Percentiles rank a stretch among this genome's conserved stretches.
Conservation (phyloP, 2,888 invertebrate species). For the Aporophyla lueneburgensis region DNA sequence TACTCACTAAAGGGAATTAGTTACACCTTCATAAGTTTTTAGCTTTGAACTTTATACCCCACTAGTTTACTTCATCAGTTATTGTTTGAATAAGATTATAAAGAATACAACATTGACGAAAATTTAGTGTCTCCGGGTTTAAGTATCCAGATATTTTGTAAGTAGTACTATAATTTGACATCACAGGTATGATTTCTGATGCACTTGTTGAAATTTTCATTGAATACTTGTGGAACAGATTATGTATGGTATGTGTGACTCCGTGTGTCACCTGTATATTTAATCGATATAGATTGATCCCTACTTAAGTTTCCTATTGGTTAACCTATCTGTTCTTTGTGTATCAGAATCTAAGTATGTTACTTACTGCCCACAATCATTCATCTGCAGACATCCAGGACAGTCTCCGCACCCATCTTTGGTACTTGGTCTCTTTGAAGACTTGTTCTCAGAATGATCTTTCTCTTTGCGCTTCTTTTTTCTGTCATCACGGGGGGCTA, state of each 20-base stretch:
- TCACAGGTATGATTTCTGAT: not conserved
- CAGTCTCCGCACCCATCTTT: conserved; percentile 89
- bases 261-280: not conserved
- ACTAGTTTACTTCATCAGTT: too few species aligned
- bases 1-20: not conserved
- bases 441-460: conserved; percentile 88
- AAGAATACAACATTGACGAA: too few species aligned
- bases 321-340: not conserved
- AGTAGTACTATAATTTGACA: too few species aligned
- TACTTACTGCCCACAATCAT: conserved; percentile 89
- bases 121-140: too few species aligned
- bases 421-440: conserved; percentile 81
- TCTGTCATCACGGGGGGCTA: conserved; percentile 83
- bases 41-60: too few species aligned
- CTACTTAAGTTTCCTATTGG: not conserved
- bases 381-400: conserved; percentile 83
- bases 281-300: not conserved
- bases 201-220: not conserved
- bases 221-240: not conserved
- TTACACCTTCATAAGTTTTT: not conserved
- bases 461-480: conserved; percentile 89
- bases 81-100: too few species aligned
- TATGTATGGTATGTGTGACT: not conserved
- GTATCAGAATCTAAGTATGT: not conserved
- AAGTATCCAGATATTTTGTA: too few species aligned